Conservation (phyloP, 2,113 vertebrate genomes). For the Lepus europaeus region DNA sequence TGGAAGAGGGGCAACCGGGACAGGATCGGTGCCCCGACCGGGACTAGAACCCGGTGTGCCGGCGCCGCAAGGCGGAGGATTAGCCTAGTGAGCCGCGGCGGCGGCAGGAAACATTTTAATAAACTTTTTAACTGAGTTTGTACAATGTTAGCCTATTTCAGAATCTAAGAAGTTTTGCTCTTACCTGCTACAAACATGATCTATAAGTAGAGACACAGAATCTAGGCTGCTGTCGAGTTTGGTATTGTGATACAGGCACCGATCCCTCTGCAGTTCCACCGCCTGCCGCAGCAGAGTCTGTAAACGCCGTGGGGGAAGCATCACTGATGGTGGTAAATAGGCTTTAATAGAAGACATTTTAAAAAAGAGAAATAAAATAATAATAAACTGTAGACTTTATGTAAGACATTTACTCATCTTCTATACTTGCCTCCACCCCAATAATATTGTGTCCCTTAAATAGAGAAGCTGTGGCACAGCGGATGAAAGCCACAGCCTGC, state of each 20-base stretch:
- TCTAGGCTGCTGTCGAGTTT: slow-evolving; percentile 96
- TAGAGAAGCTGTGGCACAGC: not conserved
- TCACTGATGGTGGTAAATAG: slow-evolving; percentile 97
- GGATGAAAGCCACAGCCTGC: too few species aligned
- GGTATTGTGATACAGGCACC: slow-evolving; percentile 98
- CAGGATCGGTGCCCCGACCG: too few species aligned
- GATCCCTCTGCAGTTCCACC: slow-evolving; percentile 96
- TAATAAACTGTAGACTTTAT: slow-evolving; percentile 50
- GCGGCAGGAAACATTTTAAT: not conserved
- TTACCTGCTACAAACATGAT: slow-evolving; percentile 98
- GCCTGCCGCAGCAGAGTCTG: slow-evolving; percentile 97
- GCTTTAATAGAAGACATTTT: slow-evolving; percentile 87
- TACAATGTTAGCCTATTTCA: not conserved
- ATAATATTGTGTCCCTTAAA: not conserved
- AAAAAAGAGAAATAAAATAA: slow-evolving; percentile 64
- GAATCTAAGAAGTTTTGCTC: slow-evolving; percentile 59
- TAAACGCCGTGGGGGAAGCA: slow-evolving; percentile 96
- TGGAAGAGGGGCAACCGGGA: too few species aligned
- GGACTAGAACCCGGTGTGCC: too few species aligned
- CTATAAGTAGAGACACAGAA: slow-evolving; percentile 96
- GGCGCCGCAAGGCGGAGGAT: too few species aligned
- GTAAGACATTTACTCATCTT: slow-evolving; percentile 49
- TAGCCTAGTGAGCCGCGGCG: too few species aligned
- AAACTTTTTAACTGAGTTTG: not conserved
- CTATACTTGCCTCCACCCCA: not conserved